Evolutionary conservation across 2,113 vertebrate genomes (phyloP).

Genomic region (Micromys minutus): DNA sequence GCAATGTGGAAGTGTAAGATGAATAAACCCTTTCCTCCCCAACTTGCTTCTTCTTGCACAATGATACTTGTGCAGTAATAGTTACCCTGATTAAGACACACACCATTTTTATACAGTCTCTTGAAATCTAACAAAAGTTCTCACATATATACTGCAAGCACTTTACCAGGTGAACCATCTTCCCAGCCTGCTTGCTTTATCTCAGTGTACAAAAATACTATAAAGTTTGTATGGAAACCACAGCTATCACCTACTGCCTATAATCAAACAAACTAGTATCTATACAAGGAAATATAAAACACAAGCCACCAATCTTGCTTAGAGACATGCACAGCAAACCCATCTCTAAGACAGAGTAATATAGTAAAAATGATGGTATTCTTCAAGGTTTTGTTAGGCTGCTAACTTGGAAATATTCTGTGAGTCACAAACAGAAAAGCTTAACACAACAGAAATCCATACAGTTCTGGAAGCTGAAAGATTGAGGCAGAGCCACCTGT

Average conservation of each 20-base stretch:
- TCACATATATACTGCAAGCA: neutral
- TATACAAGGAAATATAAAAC: neutral
- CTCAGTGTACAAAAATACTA: neutral
- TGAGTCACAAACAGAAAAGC: neutral
- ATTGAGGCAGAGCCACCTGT: neutral
- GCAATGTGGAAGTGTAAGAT: too few relatives aligned
- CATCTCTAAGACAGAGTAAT: neutral
- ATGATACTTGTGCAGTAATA: too few relatives aligned
- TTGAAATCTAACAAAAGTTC: neutral
- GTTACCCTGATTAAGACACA: too few relatives aligned
- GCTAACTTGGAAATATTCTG: neutral
- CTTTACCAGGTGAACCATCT: neutral
- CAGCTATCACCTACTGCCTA: neutral
- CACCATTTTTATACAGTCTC: neutral
- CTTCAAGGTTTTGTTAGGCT: neutral
- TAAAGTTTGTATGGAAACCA: neutral
- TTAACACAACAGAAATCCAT: neutral
- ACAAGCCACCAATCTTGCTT: neutral
- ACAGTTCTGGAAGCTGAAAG: neutral
- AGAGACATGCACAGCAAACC: neutral
- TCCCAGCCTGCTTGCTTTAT: neutral
- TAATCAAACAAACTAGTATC: neutral
- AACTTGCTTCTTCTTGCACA: too few relatives aligned
- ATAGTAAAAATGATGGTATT: neutral
- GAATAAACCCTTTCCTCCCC: too few relatives aligned